A percentile compares a stretch with the other conserved stretches of the same genome.
These are phyloP conservation scores for Ciconia stormi DNA, from an alignment of 2,113 vertebrate genomes.

Conservation along the genomic window DNA sequence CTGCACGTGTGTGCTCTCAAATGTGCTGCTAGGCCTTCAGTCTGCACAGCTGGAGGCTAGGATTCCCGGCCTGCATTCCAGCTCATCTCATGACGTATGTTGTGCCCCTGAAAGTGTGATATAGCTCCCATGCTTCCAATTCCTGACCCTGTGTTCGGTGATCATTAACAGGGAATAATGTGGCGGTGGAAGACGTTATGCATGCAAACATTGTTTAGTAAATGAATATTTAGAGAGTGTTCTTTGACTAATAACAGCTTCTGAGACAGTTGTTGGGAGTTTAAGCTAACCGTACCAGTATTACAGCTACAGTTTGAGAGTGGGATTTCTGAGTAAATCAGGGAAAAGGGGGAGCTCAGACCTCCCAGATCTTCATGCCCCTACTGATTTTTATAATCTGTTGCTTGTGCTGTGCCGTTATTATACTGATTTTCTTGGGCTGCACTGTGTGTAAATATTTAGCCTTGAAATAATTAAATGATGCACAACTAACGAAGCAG, in stretches of 20 bases:
- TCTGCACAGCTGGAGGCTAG: neutral
- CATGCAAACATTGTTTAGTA: neutral
- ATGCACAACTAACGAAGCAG: neutral
- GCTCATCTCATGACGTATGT: neutral
- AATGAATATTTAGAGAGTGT: neutral
- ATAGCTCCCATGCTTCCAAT: accelerated
- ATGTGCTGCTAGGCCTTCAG: too few relatives aligned
- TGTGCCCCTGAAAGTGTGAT: neutral
- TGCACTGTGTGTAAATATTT: neutral
- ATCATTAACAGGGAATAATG: neutral
- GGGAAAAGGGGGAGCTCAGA: neutral
- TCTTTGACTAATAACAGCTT: neutral
- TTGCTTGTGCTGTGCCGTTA: neutral
- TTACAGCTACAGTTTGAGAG: neutral
- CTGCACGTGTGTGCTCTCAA: accelerated
- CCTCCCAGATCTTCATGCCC: neutral
- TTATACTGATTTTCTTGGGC: neutral
- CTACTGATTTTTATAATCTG: neutral
- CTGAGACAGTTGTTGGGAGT: neutral
- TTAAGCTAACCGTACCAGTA: neutral
- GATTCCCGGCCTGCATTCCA: neutral
- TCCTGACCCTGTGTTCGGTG: neutral
- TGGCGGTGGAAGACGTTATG: neutral
- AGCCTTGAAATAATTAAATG: conserved; percentile 6
- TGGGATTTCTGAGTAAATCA: neutral